Evolutionary conservation across 2,797 vertebrate species (phyloP).

Genomic region (Artibeus jamaicensis): DNA sequence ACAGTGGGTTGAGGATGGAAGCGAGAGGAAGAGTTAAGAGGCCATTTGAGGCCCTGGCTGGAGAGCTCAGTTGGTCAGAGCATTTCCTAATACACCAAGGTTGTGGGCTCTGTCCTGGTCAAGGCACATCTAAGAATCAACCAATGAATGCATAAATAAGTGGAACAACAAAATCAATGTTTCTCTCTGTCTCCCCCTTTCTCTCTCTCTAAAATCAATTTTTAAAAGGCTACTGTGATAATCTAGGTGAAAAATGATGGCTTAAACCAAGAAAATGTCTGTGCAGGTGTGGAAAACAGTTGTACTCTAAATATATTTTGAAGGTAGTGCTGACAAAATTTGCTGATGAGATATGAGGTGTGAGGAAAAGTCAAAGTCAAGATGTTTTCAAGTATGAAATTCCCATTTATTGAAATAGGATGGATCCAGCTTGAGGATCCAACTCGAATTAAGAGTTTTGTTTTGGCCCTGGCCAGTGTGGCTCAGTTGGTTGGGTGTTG

Average conservation of each 20-base stretch:
- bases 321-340: background rate
- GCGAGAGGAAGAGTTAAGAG: background rate
- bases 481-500: background rate
- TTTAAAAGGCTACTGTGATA: background rate
- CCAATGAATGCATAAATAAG: background rate
- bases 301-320: constrained; percentile 5
- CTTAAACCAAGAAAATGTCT: background rate
- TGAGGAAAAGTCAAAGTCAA: background rate
- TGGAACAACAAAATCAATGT: background rate
- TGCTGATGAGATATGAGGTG: background rate
- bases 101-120: background rate
- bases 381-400: background rate
- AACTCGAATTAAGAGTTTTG: background rate
- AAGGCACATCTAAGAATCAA: background rate
- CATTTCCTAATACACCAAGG: background rate
- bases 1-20: background rate
- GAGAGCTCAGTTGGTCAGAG: background rate
- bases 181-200: background rate
- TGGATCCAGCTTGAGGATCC: background rate
- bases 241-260: background rate
- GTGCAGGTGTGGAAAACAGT: background rate
- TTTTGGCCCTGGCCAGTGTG: background rate
- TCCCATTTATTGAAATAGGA: background rate
- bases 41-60: background rate
- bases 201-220: too few species aligned